Percentiles rank a stretch among this genome's conserved stretches.
Conservation (phyloP, 1,140 invertebrate genomes). For the Hyles euphorbiae region DNA sequence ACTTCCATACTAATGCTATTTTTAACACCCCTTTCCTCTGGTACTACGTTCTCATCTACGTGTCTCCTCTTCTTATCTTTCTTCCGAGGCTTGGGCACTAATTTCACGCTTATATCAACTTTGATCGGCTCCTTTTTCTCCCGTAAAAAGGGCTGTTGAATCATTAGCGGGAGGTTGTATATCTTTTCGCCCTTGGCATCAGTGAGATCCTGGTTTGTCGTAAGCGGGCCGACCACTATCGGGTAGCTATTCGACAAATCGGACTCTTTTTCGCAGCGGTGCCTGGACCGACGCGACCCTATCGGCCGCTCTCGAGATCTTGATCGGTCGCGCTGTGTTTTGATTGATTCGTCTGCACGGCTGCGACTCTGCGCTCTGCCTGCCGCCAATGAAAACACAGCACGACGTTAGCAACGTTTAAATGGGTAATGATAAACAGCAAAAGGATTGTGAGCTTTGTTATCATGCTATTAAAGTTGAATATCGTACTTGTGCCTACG, state of each 20-base stretch:
- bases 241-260: slow-evolving; percentile 79
- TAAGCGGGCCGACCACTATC: slow-evolving; percentile 64
- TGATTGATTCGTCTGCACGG: slow-evolving; percentile 73
- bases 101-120: slow-evolving; percentile 86
- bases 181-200: slow-evolving; percentile 69
- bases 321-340: slow-evolving; percentile 69
- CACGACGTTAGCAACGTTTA: slow-evolving; percentile 64
- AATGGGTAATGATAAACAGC: slow-evolving; percentile 20
- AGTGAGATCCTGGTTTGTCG: slow-evolving; percentile 74
- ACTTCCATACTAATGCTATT: slow-evolving; percentile 67
- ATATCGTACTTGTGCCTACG: slow-evolving; percentile 87
- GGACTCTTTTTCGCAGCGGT: slow-evolving; percentile 71
- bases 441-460: slow-evolving; percentile 28
- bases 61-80: slow-evolving; percentile 54
- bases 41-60: slow-evolving; percentile 55
- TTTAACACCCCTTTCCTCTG: slow-evolving; percentile 48
- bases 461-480: slow-evolving; percentile 54
- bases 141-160: slow-evolving; percentile 79
- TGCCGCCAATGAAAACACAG: slow-evolving; percentile 75
- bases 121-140: slow-evolving; percentile 86
- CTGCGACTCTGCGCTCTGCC: slow-evolving; percentile 71
- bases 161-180: slow-evolving; percentile 75
- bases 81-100: slow-evolving; percentile 80
- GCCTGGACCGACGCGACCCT: slow-evolving; percentile 50
- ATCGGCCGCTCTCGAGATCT: slow-evolving; percentile 50